Base-by-base conservation (phyloP, 2,113 vertebrate species). In the Pseudorhombus dupliciocellatus region DNA sequence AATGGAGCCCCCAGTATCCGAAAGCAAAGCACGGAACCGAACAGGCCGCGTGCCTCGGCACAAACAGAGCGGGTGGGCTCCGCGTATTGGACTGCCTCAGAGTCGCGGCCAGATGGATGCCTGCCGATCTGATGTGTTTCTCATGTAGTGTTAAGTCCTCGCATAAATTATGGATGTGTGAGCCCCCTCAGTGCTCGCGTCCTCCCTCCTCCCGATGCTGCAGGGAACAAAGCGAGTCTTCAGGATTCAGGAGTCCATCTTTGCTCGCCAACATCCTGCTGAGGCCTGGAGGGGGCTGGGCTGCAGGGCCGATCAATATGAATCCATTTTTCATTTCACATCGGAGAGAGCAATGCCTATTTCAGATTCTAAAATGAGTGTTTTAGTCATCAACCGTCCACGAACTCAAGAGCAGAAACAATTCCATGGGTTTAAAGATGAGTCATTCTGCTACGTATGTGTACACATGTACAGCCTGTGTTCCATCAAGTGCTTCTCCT, bases 81-180 rank as follows among this genome's bases (percentile, higher is more conserved):
- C 76, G 66, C 63, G 37, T 70, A 66, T 65, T 52, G 63, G 48
- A 61, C 66, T 50, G 67, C 59, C 70, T 81, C 25, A 25, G 73
- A 80, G 63, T 66, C 73, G 60, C 58, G n/a, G 61, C 70, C 87
- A 81, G 77, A 88, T 80, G 77, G 70, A 84, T 71, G 81, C 28
- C 77, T 64, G 82, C 46, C 64, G 63, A 46, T 81, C 70, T 80
- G 81, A 90, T 89, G 90, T 70, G 78, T 87, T 90, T 89, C 75
- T 89, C 69, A 76, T 93, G 84, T 87, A 75, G 56, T 59, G 86
- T 65, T 66, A 79, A 80, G 83, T 78, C 55, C 54, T 72, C 4
- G n/a, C 61, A 84, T 92, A 53, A 75, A 92, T 92, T 88, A 90
- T 92, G 75, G 25, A 93, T 83, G 85, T 50, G 15, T 34, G 15